A percentile compares a stretch with the other conserved stretches of the same genome.
Conservation (phyloP, 2,888 invertebrate species). For the Cactoblastis cactorum region DNA sequence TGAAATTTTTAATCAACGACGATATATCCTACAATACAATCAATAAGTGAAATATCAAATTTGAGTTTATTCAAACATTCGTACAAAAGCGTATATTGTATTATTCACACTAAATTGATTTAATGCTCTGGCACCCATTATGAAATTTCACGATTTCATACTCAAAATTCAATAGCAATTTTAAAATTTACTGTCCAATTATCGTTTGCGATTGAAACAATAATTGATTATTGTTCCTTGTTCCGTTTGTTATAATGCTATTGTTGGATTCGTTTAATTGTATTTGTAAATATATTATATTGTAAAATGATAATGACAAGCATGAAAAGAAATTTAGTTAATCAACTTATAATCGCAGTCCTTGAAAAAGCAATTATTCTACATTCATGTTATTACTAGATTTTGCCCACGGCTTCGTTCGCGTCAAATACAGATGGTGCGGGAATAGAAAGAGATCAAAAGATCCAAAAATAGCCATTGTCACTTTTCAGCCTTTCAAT, state of each 20-base stretch:
- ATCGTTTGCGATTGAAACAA: constrained; percentile 2
- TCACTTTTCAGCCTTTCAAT: too few species aligned
- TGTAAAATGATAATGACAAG: not conserved
- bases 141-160: not conserved
- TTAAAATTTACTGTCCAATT: constrained; percentile 9
- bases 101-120: constrained; percentile 16
- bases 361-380: too few species aligned
- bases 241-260: not conserved
- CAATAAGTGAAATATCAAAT: constrained; percentile 23
- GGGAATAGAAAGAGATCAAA: too few species aligned
- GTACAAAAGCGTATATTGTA: constrained; percentile 20
- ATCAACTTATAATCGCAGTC: not conserved
- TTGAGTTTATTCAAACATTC: constrained; percentile 23
- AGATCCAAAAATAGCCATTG: too few species aligned
- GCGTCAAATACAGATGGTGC: too few species aligned
- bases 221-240: constrained; percentile 4
- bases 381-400: too few species aligned
- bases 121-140: constrained; percentile 8
- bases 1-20: not conserved
- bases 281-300: not conserved
- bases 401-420: too few species aligned
- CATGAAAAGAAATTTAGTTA: not conserved
- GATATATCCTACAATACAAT: constrained; percentile 20
- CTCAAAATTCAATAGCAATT: constrained; percentile 7
- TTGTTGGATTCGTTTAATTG: not conserved